Evolutionary conservation across 2,888 invertebrate genomes (phyloP).

Genomic region (Esperia sulphurella): DNA sequence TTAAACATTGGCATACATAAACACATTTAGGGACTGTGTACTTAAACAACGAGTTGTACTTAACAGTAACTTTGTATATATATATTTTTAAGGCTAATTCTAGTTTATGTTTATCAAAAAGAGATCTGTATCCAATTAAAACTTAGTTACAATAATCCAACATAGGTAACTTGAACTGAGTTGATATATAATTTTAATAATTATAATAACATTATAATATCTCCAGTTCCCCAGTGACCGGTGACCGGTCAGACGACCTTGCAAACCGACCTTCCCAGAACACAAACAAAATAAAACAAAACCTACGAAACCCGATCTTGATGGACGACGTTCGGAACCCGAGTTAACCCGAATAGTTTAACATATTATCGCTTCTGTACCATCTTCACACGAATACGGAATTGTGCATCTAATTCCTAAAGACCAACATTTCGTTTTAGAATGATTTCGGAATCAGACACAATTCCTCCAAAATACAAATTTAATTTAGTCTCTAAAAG

Average conservation of each 20-base stretch:
- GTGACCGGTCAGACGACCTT: conserved; percentile 55
- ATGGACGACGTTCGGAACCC: conserved; percentile 39
- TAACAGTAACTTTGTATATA: background rate
- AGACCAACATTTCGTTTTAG: conserved; percentile 31
- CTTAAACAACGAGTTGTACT: background rate
- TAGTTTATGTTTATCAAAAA: background rate
- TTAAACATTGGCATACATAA: background rate
- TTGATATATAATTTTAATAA: conserved; percentile 13
- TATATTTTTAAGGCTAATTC: background rate
- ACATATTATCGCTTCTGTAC: conserved; percentile 50
- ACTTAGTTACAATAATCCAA: conserved; percentile 11
- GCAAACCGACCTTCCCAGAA: conserved; percentile 62
- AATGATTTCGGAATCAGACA: conserved; percentile 16
- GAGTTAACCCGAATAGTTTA: conserved; percentile 37
- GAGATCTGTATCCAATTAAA: background rate
- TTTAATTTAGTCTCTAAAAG: conserved; percentile 32
- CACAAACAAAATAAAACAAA: conserved; percentile 56
- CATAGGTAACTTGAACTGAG: conserved; percentile 17
- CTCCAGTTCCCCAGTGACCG: conserved; percentile 11
- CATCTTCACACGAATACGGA: conserved; percentile 29
- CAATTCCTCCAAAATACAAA: conserved; percentile 21
- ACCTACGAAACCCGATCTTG: conserved; percentile 36
- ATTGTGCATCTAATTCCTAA: conserved; percentile 42
- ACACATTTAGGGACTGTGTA: conserved; percentile 2
- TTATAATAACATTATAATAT: conserved; percentile 33